A percentile compares a stretch with the other conserved stretches of the same genome.
phyloP scores from a whole-genome alignment of 1,140 invertebrate genomes.

The Geopemphigus sp. region DNA sequence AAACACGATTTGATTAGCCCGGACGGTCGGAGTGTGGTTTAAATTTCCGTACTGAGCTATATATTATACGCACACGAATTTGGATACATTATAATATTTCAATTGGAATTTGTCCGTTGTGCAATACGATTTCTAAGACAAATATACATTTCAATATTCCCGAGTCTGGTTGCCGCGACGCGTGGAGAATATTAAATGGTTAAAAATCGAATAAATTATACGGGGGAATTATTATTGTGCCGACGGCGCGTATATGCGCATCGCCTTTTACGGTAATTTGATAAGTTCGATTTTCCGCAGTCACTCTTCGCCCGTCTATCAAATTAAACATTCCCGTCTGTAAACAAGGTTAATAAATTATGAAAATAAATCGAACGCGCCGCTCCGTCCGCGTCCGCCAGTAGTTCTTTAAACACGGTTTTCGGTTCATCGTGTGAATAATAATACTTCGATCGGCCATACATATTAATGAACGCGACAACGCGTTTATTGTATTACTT shows the following conservation, averaged over 20 bases:
- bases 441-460: background rate
- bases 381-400: too few relatives aligned
- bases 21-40: background rate
- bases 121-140: slow-evolving; percentile 4
- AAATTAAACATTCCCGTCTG: background rate
- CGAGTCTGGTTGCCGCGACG: too few relatives aligned
- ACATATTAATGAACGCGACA: background rate
- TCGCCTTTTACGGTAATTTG: slow-evolving; percentile 12
- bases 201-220: background rate
- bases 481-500: background rate
- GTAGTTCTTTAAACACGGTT: background rate
- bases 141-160: slow-evolving; percentile 26
- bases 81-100: background rate
- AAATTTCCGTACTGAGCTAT: too few relatives aligned
- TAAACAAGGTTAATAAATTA: slow-evolving; percentile 11
- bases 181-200: slow-evolving; percentile 11
- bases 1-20: background rate
- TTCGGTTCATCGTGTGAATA: background rate
- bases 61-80: too few relatives aligned
- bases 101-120: background rate
- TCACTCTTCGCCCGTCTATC: background rate
- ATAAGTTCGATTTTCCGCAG: slow-evolving; percentile 5
- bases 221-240: background rate
- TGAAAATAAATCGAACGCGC: background rate
- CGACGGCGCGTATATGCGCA: background rate